A percentile compares a stretch with the other conserved stretches of the same genome.
These are phyloP conservation scores for Selene dorsalis DNA, from an alignment of 2,797 vertebrate species.

Conservation along the genomic window DNA sequence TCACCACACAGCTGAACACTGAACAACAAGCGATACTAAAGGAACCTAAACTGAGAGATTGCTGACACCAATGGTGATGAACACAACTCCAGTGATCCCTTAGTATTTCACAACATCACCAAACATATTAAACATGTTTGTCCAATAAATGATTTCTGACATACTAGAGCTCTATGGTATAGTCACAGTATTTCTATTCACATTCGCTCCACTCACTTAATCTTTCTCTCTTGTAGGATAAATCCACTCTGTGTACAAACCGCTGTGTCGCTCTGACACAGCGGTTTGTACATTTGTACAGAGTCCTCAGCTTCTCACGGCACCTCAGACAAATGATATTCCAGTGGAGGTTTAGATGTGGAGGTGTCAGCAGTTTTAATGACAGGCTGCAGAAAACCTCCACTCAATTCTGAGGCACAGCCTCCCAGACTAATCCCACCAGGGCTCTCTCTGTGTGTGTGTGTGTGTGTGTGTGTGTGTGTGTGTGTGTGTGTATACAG, in stretches of 20 bases:
- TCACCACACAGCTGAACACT: too few relatives aligned
- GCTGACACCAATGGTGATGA: too few relatives aligned
- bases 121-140: too few relatives aligned
- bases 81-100: too few relatives aligned
- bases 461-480: conserved; percentile 15
- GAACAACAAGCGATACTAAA: too few relatives aligned
- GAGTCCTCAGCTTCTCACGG: conserved; percentile 39
- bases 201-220: background rate
- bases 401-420: conserved; percentile 56
- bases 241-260: background rate
- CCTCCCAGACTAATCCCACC: conserved; percentile 49
- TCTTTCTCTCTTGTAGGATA: background rate
- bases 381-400: conserved; percentile 62
- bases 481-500: conserved; percentile 18
- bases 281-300: conserved; percentile 13
- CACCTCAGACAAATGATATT: conserved; percentile 60
- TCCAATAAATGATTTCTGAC: background rate
- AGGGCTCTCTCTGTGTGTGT: conserved; percentile 19
- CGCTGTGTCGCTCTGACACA: background rate
- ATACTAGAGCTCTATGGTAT: background rate
- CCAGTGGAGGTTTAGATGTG: conserved; percentile 54
- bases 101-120: too few relatives aligned
- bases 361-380: conserved; percentile 73
- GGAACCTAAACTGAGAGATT: too few relatives aligned
- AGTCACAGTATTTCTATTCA: background rate